A percentile compares a stretch with the other conserved stretches of the same genome.
Conservation (phyloP, 2,888 invertebrate genomes). For the Tortricodes alternella region DNA sequence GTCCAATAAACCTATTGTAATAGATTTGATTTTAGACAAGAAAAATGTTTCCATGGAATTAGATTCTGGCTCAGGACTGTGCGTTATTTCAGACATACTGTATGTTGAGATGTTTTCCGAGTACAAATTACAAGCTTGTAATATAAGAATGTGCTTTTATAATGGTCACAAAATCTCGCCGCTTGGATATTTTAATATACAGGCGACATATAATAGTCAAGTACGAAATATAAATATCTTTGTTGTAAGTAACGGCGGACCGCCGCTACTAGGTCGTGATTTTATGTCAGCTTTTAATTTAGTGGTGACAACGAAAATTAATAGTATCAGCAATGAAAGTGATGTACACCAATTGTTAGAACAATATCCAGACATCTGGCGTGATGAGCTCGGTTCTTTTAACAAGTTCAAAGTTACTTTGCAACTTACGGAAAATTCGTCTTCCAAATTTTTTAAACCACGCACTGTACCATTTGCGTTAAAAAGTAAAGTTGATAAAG, state of each 20-base stretch:
- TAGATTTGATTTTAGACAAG: not conserved
- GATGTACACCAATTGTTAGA: too few species aligned
- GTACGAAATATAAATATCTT: not conserved
- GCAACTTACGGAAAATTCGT: conserved; percentile 29
- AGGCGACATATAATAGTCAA: not conserved
- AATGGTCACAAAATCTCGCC: too few species aligned
- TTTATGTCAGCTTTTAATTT: too few species aligned
- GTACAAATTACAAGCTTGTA: not conserved
- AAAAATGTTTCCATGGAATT: not conserved
- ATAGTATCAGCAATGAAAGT: too few species aligned
- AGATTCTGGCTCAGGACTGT: not conserved
- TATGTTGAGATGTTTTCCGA: not conserved
- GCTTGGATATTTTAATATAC: not conserved
- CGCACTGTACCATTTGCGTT: too few species aligned
- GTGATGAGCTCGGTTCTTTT: conserved; percentile 34
- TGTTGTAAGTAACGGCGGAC: too few species aligned
- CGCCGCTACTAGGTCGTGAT: too few species aligned
- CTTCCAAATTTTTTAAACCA: conserved; percentile 33
- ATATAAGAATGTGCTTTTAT: too few species aligned
- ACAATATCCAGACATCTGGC: too few species aligned
- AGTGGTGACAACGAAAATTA: too few species aligned
- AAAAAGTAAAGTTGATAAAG: too few species aligned
- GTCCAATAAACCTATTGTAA: not conserved
- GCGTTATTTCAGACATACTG: not conserved
- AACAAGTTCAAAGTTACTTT: conserved; percentile 33